Evolutionary conservation across 2,797 vertebrate genomes (phyloP).

Genomic region (Potorous gilbertii): DNA sequence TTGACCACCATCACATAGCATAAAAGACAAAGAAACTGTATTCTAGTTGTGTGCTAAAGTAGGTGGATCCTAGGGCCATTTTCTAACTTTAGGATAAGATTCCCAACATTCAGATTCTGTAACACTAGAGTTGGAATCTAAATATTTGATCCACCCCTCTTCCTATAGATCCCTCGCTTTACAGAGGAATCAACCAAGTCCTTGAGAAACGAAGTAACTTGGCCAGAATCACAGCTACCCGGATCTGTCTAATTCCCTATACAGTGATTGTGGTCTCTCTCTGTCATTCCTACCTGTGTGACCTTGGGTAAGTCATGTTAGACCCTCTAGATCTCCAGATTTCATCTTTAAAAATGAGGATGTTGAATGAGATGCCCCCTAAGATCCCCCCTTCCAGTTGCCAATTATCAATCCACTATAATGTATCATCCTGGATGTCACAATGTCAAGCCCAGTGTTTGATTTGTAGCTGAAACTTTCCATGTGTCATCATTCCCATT

Average conservation of each 20-base stretch:
- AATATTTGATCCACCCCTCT: background rate
- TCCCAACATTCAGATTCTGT: background rate
- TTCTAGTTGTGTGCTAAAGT: background rate
- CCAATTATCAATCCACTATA: background rate
- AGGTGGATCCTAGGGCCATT: background rate
- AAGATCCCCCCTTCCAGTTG: background rate
- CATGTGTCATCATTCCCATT: background rate
- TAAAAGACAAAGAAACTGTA: background rate
- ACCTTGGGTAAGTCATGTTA: background rate
- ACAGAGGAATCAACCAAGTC: background rate
- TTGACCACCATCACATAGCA: background rate
- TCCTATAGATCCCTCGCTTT: background rate
- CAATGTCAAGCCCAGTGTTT: background rate
- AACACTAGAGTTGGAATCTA: background rate
- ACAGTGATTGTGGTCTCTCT: background rate
- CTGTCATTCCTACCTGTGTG: background rate
- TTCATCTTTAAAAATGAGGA: background rate
- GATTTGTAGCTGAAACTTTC: background rate
- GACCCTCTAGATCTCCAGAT: background rate
- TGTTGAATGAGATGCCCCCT: background rate
- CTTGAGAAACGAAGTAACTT: background rate
- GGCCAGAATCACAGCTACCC: background rate
- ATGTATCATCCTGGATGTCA: background rate
- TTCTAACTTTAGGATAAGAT: background rate
- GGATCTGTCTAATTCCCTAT: background rate